A percentile compares a stretch with the other conserved stretches of the same genome.
These are phyloP conservation scores for Trypoxylus dichotomus DNA, from an alignment of 1,140 invertebrate species.

Conservation along the genomic window DNA sequence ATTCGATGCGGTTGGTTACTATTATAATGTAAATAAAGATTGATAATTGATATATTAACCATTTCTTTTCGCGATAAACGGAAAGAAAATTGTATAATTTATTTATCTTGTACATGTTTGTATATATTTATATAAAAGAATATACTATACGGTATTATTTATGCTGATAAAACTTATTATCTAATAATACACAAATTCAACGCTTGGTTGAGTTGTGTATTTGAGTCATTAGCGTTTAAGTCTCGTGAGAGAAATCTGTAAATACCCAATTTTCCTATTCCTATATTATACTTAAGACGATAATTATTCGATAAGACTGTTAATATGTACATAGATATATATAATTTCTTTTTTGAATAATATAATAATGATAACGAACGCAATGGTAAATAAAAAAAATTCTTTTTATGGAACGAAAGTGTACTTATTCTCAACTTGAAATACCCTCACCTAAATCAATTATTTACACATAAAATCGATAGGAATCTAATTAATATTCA, in stretches of 20 bases:
- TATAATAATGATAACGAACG: neutral
- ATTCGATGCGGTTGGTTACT: neutral
- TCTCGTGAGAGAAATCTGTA: neutral
- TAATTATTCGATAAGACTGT: constrained; percentile 17
- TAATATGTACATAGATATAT: constrained; percentile 13
- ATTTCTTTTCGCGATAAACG: too few relatives aligned
- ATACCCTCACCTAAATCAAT: too few relatives aligned
- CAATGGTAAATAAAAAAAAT: neutral
- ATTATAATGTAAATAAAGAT: neutral
- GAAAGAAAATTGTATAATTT: neutral
- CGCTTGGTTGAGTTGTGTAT: neutral
- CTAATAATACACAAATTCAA: neutral
- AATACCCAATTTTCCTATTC: neutral
- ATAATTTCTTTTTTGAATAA: constrained; percentile 17
- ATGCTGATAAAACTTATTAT: neutral
- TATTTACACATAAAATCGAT: too few relatives aligned
- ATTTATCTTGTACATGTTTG: neutral
- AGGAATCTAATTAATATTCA: too few relatives aligned
- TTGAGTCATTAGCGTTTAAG: neutral
- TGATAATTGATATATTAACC: neutral
- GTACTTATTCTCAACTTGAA: neutral
- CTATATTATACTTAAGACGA: neutral
- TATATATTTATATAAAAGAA: neutral
- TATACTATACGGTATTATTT: neutral
- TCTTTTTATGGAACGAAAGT: neutral